Conservation (phyloP, 2,797 vertebrate species). For the Betta splendens region DNA sequence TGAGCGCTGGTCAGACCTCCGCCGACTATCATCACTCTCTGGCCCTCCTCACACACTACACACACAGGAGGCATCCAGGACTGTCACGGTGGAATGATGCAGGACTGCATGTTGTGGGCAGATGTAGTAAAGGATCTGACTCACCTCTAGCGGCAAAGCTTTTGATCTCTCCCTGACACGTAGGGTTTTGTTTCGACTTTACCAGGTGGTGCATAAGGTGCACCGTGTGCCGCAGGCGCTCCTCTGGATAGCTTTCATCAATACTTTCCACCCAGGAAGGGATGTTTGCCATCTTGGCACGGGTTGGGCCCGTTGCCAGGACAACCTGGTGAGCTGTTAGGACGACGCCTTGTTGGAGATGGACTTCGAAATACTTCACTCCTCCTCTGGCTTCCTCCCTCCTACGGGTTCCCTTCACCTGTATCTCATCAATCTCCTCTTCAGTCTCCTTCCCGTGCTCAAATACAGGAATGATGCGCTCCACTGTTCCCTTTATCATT, state of each 20-base stretch:
- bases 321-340: slow-evolving; percentile 72
- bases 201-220: slow-evolving; percentile 78
- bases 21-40: slow-evolving; percentile 82
- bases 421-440: neutral
- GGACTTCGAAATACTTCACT: slow-evolving; percentile 74
- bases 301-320: slow-evolving; percentile 81
- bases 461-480: slow-evolving; percentile 70
- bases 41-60: slow-evolving; percentile 72
- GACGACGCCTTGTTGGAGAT: slow-evolving; percentile 67
- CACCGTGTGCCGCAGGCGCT: slow-evolving; percentile 79
- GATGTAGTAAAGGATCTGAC: too few species aligned
- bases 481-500: slow-evolving; percentile 78
- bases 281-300: slow-evolving; percentile 83
- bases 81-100: slow-evolving; percentile 1
- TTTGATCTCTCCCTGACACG: slow-evolving; percentile 16
- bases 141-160: slow-evolving; percentile 48
- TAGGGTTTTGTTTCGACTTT: slow-evolving; percentile 23
- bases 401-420: neutral
- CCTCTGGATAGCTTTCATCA: slow-evolving; percentile 78
- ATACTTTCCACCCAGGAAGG: slow-evolving; percentile 78
- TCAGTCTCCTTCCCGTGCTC: slow-evolving; percentile 24
- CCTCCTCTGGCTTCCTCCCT: slow-evolving; percentile 21
- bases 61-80: slow-evolving; percentile 33
- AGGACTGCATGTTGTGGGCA: too few species aligned
- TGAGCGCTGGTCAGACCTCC: slow-evolving; percentile 85